phyloP scores from a whole-genome alignment of 2,797 vertebrate species.

The Hippoglossus hippoglossus region DNA sequence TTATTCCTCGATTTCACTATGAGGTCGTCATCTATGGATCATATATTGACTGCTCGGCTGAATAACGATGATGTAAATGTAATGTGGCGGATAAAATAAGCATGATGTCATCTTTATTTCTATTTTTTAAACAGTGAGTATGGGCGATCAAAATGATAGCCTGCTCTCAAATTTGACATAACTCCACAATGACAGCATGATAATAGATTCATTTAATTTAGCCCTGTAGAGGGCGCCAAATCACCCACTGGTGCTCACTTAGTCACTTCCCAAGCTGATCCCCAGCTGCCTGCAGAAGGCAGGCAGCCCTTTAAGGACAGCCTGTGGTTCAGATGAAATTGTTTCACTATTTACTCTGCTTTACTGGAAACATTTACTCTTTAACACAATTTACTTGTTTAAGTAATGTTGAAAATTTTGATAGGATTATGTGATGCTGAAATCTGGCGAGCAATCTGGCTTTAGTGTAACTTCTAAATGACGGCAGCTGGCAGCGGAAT shows the following conservation, averaged over 20 bases:
- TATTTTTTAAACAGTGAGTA: slow-evolving; percentile 12
- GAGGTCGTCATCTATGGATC: slow-evolving; percentile 11
- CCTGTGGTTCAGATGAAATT: background rate
- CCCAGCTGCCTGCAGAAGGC: background rate
- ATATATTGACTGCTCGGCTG: slow-evolving; percentile 13
- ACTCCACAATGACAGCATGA: slow-evolving; percentile 16
- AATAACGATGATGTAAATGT: slow-evolving; percentile 19
- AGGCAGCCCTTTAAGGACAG: background rate
- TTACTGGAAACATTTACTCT: background rate
- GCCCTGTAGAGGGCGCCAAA: slow-evolving; percentile 72
- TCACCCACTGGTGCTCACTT: slow-evolving; percentile 19
- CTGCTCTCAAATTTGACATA: slow-evolving; percentile 17
- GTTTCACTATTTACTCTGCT: background rate
- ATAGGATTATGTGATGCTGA: background rate
- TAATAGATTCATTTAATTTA: slow-evolving; percentile 14
- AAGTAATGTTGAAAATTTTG: background rate
- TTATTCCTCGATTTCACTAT: slow-evolving; percentile 6
- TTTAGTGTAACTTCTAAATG: background rate
- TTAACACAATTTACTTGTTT: background rate
- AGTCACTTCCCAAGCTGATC: slow-evolving; percentile 6
- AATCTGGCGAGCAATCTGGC: background rate
- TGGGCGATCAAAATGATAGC: slow-evolving; percentile 34
- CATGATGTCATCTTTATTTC: slow-evolving; percentile 28
- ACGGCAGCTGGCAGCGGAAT: slow-evolving; percentile 1
- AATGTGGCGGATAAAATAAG: slow-evolving; percentile 17